These are phyloP conservation scores for Otolemur crassicaudatus DNA, from an alignment of 2,797 vertebrate genomes.

Conservation along the genomic window DNA sequence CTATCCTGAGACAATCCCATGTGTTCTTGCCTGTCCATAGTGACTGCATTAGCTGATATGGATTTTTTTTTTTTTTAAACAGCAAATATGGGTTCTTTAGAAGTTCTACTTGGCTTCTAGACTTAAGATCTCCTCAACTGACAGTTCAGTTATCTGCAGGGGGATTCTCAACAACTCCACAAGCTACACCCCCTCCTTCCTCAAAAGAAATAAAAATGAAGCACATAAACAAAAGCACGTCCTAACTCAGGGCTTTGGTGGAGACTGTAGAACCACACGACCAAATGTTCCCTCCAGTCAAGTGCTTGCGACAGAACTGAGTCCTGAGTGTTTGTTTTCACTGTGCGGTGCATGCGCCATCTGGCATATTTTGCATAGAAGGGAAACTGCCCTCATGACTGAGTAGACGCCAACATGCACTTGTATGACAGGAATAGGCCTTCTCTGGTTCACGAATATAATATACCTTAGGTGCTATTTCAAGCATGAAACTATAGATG, in stretches of 20 bases:
- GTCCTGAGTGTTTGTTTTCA: slow-evolving; percentile 63
- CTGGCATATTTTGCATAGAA: slow-evolving; percentile 75
- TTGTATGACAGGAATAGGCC: slow-evolving; percentile 62
- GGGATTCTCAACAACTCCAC: neutral
- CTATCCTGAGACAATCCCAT: neutral
- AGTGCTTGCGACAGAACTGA: slow-evolving; percentile 21
- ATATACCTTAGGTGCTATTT: slow-evolving; percentile 70
- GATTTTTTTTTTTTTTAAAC: neutral
- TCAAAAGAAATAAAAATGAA: neutral
- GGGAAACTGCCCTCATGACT: slow-evolving; percentile 77
- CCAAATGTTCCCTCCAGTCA: slow-evolving; percentile 41
- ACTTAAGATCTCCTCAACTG: neutral
- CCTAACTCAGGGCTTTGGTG: neutral
- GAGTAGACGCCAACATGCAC: slow-evolving; percentile 75
- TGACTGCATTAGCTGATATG: neutral
- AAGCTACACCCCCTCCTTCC: neutral
- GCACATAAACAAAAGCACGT: neutral
- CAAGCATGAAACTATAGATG: slow-evolving; percentile 67
- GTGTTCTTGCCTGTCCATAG: neutral
- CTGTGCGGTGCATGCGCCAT: slow-evolving; percentile 58
- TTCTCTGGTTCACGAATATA: slow-evolving; percentile 74
- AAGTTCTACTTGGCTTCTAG: neutral
- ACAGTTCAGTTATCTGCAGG: neutral
- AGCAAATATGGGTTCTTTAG: neutral
- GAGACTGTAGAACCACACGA: slow-evolving; percentile 48